Percentiles rank a stretch among this genome's conserved stretches.
These are phyloP conservation scores for Drosophila ananassae DNA, from an alignment of 1,140 invertebrate genomes.

Conservation along the genomic window DNA sequence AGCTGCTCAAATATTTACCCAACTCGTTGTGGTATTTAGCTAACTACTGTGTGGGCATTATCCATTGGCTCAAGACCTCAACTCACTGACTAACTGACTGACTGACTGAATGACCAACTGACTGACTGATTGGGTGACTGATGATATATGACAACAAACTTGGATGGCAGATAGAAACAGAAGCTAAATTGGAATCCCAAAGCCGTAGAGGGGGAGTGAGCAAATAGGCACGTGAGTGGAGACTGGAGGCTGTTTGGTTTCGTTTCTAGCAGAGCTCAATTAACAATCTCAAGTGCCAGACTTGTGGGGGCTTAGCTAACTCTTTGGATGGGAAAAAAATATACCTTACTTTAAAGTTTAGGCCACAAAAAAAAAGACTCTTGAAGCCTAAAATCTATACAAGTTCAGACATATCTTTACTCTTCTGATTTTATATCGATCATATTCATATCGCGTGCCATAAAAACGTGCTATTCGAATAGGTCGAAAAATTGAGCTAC, in stretches of 20 bases:
- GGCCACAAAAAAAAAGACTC: too few species aligned
- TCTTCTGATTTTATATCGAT: constrained; percentile 2
- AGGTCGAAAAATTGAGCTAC: constrained; percentile 11
- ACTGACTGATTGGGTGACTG: constrained; percentile 20
- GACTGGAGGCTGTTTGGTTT: constrained; percentile 28
- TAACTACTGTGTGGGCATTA: constrained; percentile 61
- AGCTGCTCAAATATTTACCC: constrained; percentile 61
- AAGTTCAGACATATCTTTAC: too few species aligned
- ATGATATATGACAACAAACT: constrained; percentile 31
- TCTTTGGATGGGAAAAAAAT: constrained; percentile 31
- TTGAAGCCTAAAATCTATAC: neutral
- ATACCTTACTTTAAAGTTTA: too few species aligned
- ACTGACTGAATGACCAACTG: constrained; percentile 33
- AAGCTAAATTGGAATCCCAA: constrained; percentile 32
- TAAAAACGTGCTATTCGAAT: constrained; percentile 56
- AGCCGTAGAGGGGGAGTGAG: constrained; percentile 43
- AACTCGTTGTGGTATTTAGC: constrained; percentile 60
- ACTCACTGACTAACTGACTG: constrained; percentile 19
- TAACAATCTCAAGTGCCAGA: constrained; percentile 48
- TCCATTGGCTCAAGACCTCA: constrained; percentile 20
- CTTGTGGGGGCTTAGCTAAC: constrained; percentile 11
- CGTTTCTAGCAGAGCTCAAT: constrained; percentile 54
- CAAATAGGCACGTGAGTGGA: constrained; percentile 69
- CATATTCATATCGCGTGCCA: constrained; percentile 44
- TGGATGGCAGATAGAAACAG: constrained; percentile 32